These are phyloP conservation scores for Lepus timidus DNA, from an alignment of 2,113 vertebrate genomes.

Conservation along the genomic window DNA sequence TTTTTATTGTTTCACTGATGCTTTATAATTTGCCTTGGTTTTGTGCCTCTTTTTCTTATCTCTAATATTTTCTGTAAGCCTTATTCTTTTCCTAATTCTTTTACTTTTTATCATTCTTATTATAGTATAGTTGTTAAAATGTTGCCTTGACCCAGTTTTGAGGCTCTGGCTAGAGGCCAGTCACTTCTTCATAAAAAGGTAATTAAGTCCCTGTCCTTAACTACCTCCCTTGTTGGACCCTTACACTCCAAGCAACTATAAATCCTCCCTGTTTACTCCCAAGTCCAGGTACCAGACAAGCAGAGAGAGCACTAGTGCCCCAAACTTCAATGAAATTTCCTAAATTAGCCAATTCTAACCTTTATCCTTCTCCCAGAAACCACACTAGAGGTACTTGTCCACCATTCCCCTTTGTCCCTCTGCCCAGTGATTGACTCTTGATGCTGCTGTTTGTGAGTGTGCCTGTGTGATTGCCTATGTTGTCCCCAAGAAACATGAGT, in stretches of 20 bases:
- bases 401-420: background rate
- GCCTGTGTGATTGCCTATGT: background rate
- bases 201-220: background rate
- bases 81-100: background rate
- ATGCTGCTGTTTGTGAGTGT: background rate
- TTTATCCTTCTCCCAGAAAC: background rate
- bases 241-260: background rate
- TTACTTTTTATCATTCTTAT: background rate
- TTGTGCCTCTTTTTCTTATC: background rate
- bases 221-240: background rate
- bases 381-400: background rate
- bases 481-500: background rate
- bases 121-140: background rate
- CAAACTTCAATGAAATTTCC: background rate
- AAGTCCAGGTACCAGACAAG: background rate
- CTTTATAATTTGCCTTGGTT: background rate
- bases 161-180: background rate
- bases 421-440: background rate
- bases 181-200: background rate
- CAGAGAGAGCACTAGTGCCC: too few species aligned
- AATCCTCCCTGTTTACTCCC: background rate
- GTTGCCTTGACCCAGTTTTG: background rate
- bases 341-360: background rate
- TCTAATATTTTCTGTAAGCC: background rate
- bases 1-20: background rate